Percentiles rank a stretch among this genome's conserved stretches.
Evolutionary conservation across 2,797 vertebrate species (phyloP).

Genomic region (Clarias pachynema): DNA sequence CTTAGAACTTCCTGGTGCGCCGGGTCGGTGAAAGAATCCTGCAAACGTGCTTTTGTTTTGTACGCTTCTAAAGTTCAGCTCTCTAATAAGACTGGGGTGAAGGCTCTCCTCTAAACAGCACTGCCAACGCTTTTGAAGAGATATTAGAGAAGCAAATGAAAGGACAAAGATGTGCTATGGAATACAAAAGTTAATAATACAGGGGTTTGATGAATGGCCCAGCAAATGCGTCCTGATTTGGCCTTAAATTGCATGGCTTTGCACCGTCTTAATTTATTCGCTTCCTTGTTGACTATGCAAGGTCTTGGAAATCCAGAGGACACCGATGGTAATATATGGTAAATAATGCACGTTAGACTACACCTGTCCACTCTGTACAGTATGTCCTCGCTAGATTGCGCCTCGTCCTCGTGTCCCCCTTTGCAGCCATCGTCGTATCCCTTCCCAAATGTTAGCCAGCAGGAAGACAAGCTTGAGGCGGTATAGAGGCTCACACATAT

Average conservation of each 20-base stretch:
- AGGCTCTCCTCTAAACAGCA: constrained; percentile 64
- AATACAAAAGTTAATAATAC: constrained; percentile 81
- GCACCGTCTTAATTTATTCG: constrained; percentile 75
- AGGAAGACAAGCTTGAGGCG: constrained; percentile 53
- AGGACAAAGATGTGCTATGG: constrained; percentile 78
- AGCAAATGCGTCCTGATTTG: constrained; percentile 77
- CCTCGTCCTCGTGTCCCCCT: constrained; percentile 21
- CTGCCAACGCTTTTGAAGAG: constrained; percentile 77
- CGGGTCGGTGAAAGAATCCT: constrained; percentile 42
- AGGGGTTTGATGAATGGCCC: constrained; percentile 80
- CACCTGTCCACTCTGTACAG: constrained; percentile 54
- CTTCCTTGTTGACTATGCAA: constrained; percentile 72
- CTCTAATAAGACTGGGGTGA: constrained; percentile 77
- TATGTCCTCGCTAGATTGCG: constrained; percentile 47
- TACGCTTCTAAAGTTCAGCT: constrained; percentile 70
- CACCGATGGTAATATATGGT: constrained; percentile 64
- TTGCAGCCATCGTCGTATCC: constrained; percentile 31
- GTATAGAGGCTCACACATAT: constrained; percentile 74
- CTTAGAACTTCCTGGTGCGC: constrained; percentile 42
- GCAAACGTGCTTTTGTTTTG: constrained; percentile 57
- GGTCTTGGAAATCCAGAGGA: constrained; percentile 63
- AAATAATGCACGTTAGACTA: constrained; percentile 65
- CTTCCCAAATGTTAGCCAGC: constrained; percentile 53
- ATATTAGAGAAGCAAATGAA: constrained; percentile 81
- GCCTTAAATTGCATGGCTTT: constrained; percentile 78